Evolutionary conservation across 2,888 invertebrate genomes (phyloP).

Genomic region (Endomychus coccineus): DNA sequence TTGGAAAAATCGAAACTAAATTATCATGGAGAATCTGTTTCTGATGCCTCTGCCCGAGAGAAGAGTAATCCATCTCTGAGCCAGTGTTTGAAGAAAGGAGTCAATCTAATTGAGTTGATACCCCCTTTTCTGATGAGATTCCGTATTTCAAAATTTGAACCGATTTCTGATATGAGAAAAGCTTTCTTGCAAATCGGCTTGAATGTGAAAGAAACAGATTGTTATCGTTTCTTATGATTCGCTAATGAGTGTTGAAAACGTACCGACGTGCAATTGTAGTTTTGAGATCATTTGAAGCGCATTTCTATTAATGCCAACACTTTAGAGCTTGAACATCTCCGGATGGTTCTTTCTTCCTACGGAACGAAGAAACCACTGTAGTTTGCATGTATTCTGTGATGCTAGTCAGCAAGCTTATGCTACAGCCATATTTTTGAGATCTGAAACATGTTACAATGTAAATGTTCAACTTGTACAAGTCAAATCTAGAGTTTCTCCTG

Average conservation of each 20-base stretch:
- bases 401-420: too few species aligned
- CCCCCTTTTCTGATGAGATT: conserved; percentile 17
- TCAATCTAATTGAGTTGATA: conserved; percentile 17
- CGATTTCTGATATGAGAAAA: conserved; percentile 19
- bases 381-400: too few species aligned
- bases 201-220: conserved; percentile 22
- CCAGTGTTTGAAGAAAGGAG: conserved; percentile 15
- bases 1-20: too few species aligned
- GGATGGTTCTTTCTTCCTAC: too few species aligned
- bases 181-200: conserved; percentile 24
- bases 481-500: too few species aligned
- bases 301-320: too few species aligned
- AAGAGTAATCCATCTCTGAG: conserved; percentile 1
- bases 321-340: too few species aligned
- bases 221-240: conserved; percentile 24
- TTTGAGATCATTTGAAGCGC: conserved; percentile 19
- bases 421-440: too few species aligned
- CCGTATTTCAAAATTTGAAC: conserved; percentile 13
- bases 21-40: conserved; percentile 12
- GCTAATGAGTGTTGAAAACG: conserved; percentile 8
- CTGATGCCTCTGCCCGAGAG: conserved; percentile 1
- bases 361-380: too few species aligned
- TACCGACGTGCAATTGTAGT: conserved; percentile 18
- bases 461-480: too few species aligned
- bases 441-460: too few species aligned